These are phyloP conservation scores for Julus scanicus DNA, from an alignment of 2,888 invertebrate species.

Conservation along the genomic window DNA sequence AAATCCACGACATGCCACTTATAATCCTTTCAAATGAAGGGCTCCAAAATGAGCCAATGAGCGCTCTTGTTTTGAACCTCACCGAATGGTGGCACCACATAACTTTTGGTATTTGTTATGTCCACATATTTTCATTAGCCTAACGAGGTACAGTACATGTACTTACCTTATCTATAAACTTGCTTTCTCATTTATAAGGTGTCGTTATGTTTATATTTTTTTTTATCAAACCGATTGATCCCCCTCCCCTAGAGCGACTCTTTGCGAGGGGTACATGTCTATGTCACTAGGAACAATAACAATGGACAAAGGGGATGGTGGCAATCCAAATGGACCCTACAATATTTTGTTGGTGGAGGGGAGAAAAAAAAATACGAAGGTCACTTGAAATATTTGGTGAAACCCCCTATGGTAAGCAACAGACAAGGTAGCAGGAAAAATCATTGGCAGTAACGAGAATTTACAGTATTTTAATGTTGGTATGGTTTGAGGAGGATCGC, in stretches of 20 bases:
- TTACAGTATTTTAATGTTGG: neutral
- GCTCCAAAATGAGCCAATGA: no score
- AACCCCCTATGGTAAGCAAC: neutral
- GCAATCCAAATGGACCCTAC: neutral
- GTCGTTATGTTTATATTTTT: neutral
- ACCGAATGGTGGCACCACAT: no score
- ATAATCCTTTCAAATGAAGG: no score
- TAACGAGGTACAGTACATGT: constrained; percentile 19
- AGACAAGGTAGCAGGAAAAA: constrained; percentile 28
- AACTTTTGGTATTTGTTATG: neutral
- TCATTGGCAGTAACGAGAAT: neutral
- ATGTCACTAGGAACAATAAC: neutral
- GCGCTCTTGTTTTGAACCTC: no score
- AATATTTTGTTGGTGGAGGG: neutral
- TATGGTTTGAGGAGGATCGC: neutral
- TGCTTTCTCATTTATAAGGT: constrained; percentile 20
- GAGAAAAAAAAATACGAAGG: neutral
- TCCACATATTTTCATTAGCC: neutral
- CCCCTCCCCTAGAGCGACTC: neutral
- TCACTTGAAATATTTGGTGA: neutral
- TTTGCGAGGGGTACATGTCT: constrained; percentile 6
- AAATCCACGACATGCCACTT: no score
- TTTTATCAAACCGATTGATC: neutral
- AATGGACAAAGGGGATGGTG: neutral
- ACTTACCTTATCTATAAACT: neutral